These are phyloP conservation scores for Lamellibrachia columna DNA, from an alignment of 2,888 invertebrate genomes.

Conservation along the genomic window DNA sequence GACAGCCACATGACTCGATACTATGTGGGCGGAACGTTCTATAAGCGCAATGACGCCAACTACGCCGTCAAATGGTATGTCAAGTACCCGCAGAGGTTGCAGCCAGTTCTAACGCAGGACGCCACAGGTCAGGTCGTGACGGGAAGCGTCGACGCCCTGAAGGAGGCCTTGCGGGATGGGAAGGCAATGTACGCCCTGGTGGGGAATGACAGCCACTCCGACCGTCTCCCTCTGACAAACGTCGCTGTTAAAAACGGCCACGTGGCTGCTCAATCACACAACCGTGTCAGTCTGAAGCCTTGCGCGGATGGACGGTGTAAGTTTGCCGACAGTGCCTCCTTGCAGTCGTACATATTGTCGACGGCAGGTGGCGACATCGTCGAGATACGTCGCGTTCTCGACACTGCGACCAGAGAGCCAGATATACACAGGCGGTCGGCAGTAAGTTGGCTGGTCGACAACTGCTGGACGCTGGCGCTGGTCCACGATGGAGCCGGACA, in stretches of 20 bases:
- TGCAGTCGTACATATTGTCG: not conserved
- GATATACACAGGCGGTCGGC: not conserved
- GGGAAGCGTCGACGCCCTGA: not conserved
- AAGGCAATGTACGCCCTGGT: not conserved
- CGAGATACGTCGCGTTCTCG: not conserved
- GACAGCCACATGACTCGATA: not conserved
- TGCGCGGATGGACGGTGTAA: not conserved
- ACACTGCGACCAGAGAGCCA: not conserved
- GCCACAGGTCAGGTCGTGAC: not conserved
- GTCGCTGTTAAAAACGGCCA: not conserved
- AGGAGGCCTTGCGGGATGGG: not conserved
- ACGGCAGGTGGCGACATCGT: not conserved
- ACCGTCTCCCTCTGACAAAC: not conserved
- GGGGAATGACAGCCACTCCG: not conserved
- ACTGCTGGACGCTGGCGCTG: not conserved
- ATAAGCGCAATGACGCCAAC: not conserved
- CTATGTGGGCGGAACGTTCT: not conserved
- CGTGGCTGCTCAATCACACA: not conserved
- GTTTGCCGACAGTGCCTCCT: not conserved
- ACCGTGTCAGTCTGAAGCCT: conserved; percentile 12
- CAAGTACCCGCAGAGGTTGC: not conserved
- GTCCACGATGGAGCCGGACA: not conserved
- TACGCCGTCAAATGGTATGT: not conserved
- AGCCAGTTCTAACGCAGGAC: not conserved
- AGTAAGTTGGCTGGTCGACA: not conserved